Conservation (phyloP, 2,113 vertebrate species). For the Saccopteryx leptura region DNA sequence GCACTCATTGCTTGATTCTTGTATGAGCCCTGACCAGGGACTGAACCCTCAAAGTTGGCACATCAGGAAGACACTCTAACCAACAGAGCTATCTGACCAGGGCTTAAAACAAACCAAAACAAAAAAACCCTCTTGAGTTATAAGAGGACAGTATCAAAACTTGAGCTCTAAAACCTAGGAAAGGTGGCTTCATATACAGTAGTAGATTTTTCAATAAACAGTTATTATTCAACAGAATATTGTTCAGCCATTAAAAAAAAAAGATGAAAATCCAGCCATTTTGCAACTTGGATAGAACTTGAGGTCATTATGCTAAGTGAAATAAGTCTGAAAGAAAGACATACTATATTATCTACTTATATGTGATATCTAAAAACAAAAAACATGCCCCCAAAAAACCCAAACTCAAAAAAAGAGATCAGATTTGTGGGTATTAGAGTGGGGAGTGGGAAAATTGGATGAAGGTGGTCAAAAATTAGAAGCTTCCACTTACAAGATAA, state of each 20-base stretch:
- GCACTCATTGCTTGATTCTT: too few relatives aligned
- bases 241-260: background rate
- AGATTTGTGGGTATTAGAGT: background rate
- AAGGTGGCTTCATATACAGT: constrained; percentile 18
- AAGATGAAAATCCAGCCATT: background rate
- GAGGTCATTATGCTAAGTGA: background rate
- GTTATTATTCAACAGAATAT: background rate
- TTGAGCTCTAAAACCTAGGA: background rate
- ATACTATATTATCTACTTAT: background rate
- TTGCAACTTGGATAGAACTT: background rate
- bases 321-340: background rate
- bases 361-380: background rate
- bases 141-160: background rate
- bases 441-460: background rate
- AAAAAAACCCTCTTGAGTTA: background rate
- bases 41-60: too few relatives aligned
- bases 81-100: too few relatives aligned
- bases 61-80: too few relatives aligned
- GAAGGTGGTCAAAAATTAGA: background rate
- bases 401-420: background rate
- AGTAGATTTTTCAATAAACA: constrained; percentile 1
- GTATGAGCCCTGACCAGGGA: too few relatives aligned
- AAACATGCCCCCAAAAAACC: background rate
- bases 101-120: background rate
- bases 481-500: background rate